phyloP scores from a whole-genome alignment of 2,888 invertebrate genomes.

The Ochropleura leucogaster region DNA sequence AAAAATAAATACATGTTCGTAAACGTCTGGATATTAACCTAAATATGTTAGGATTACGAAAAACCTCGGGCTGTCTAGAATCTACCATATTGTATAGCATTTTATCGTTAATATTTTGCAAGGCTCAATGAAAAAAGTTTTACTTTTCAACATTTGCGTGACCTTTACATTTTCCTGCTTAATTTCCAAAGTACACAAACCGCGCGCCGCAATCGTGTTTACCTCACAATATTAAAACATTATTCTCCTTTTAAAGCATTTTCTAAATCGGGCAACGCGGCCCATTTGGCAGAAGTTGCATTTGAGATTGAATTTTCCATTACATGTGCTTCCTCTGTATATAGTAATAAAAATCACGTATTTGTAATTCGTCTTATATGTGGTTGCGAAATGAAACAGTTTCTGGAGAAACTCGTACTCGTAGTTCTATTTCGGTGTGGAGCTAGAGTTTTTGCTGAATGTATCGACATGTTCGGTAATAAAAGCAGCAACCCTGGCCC shows the following conservation, averaged over 20 bases:
- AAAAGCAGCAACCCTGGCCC: conserved; percentile 20
- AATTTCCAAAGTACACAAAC: conserved; percentile 60
- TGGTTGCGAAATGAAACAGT: conserved; percentile 26
- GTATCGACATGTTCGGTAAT: conserved; percentile 37
- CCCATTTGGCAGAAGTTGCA: conserved; percentile 53
- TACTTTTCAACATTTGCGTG: conserved; percentile 53
- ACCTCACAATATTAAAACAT: conserved; percentile 57
- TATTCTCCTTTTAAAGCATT: conserved; percentile 45
- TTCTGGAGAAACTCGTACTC: conserved; percentile 28
- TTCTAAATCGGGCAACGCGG: conserved; percentile 34
- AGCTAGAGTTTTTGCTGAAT: conserved; percentile 19
- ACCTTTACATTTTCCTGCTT: conserved; percentile 54
- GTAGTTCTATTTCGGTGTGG: conserved; percentile 27
- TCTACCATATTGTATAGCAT: conserved; percentile 31
- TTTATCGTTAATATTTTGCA: conserved; percentile 48
- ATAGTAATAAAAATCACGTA: conserved; percentile 56
- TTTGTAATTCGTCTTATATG: conserved; percentile 44
- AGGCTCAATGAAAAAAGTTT: conserved; percentile 54
- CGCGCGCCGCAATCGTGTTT: conserved; percentile 50
- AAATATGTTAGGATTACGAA: conserved; percentile 20
- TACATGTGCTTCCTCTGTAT: conserved; percentile 36
- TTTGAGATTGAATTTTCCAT: conserved; percentile 57
- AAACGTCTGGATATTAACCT: conserved; percentile 22
- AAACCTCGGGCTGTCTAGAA: conserved; percentile 25
- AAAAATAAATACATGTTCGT: conserved; percentile 28